A percentile compares a stretch with the other conserved stretches of the same genome.
These are phyloP conservation scores for Onychostruthus taczanowskii DNA, from an alignment of 2,113 vertebrate species.

Conservation along the genomic window DNA sequence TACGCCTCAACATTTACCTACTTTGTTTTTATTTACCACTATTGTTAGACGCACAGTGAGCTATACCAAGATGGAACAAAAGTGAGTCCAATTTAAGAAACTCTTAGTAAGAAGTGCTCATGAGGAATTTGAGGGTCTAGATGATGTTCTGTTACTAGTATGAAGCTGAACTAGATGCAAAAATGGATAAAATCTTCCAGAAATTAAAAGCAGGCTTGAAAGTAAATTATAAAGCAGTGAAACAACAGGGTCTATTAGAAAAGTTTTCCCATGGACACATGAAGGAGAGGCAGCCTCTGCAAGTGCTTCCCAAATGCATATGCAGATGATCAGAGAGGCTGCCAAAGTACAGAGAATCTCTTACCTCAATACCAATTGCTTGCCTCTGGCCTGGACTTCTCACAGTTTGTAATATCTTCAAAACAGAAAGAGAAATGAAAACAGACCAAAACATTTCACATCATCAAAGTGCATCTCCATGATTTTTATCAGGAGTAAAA, in stretches of 20 bases:
- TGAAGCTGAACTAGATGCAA: not conserved
- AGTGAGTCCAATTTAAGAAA: not conserved
- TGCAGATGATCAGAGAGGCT: not conserved
- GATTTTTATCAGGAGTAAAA: not conserved
- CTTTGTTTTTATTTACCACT: not conserved
- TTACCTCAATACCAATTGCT: conserved; percentile 93
- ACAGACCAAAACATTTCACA: not conserved
- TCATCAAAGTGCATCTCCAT: not conserved
- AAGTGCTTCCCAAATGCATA: not conserved
- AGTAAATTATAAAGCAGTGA: not conserved
- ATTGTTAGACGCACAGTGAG: not conserved
- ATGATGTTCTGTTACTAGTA: not conserved
- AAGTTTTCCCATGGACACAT: not conserved
- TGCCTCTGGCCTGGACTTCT: conserved; percentile 89
- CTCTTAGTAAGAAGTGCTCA: not conserved
- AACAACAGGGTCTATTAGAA: not conserved
- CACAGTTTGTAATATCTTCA: conserved; percentile 93
- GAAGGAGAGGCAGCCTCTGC: not conserved
- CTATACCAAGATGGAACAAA: not conserved
- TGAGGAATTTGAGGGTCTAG: not conserved
- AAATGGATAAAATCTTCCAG: not conserved
- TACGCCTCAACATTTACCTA: not conserved
- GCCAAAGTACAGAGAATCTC: not conserved
- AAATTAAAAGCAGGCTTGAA: not conserved
- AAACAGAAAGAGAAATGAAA: not conserved